Base-by-base conservation (phyloP, 2,113 vertebrate genomes). In the Pteropus alecto region DNA sequence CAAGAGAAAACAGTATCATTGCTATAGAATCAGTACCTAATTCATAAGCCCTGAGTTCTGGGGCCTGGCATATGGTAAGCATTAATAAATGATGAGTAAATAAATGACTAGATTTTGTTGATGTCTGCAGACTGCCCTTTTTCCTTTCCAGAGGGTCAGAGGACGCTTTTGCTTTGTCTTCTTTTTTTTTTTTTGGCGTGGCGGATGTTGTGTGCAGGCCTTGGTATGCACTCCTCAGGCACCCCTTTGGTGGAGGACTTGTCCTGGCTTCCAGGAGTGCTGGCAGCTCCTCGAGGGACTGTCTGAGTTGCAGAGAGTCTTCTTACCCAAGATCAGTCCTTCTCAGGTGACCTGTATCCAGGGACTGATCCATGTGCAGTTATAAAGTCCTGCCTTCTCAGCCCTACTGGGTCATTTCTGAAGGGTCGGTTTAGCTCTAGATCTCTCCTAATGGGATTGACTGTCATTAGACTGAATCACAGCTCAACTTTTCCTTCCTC, bases 71-170 rank as follows among this genome's bases (percentile, higher is more conserved):
- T 58, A 65, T 88, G 63, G 87, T 38, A 54, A 83, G 24, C 92
- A 70, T 97, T 94, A 92, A 93, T 93, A 86, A 96, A 67, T 89
- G 95, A 91, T 88, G 63, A 93, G 12, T 8, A 30, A 86, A 68
- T 76, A 74, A 96, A 48, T 79, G 74, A 91, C 33, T 94, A 15
- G 86, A 91, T 89, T 90, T 77, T 24, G 41, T 38, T 5, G 88
- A 68, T 89, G 74, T 70, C 87, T 94, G 41, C 13, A 86, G 41
- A 74, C 18, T 83, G 58, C 33, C 35, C 14, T 58, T 30, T 76
- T 89, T 94, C 61, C 78, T 81, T 96, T 74, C 77, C 5, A 46
- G 79, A 95, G 73, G 83, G n/a, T 83, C 51, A 38, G n/a, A 43
- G 95, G 77, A 89, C 73, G 14, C 16, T 38, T 96, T 84, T 68